Evolutionary conservation across 2,888 invertebrate species (phyloP).

Genomic region (Melanostoma mellinum): DNA sequence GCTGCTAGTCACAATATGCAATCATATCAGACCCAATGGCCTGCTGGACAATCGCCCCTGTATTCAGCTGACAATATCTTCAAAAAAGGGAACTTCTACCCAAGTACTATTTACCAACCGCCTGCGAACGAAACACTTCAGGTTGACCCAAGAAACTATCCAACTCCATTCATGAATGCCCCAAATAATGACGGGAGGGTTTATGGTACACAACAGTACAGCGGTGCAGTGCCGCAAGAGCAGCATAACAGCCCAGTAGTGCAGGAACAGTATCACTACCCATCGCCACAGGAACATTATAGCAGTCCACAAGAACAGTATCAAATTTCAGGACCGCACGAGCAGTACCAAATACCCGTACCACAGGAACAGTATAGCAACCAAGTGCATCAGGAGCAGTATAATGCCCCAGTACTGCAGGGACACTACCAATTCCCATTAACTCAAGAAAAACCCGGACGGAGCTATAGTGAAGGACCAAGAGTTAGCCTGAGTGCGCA

Average conservation of each 20-base stretch:
- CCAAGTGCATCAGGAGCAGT: too few relatives aligned
- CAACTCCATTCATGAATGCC: not conserved
- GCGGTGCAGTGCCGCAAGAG: not conserved
- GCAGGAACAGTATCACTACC: not conserved
- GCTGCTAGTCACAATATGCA: not conserved
- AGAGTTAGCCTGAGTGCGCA: not conserved
- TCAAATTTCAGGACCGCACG: too few relatives aligned
- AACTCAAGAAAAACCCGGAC: too few relatives aligned
- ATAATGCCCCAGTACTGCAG: too few relatives aligned
- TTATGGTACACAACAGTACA: not conserved
- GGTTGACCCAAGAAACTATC: not conserved
- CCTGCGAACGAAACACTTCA: constrained; percentile 14
- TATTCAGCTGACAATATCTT: constrained; percentile 22
- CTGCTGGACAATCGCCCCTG: not conserved
- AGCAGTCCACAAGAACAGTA: too few relatives aligned
- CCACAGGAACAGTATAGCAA: too few relatives aligned
- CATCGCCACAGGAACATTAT: too few relatives aligned
- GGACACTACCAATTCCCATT: too few relatives aligned
- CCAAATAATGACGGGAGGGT: not conserved
- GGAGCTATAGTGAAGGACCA: not conserved
- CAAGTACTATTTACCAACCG: not conserved
- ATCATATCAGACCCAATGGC: constrained; percentile 3
- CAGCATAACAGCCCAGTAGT: not conserved
- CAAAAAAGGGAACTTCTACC: constrained; percentile 33
- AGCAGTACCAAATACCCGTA: too few relatives aligned